Evolutionary conservation across 2,888 invertebrate species (phyloP).

Genomic region (Eurytoma adleriae): DNA sequence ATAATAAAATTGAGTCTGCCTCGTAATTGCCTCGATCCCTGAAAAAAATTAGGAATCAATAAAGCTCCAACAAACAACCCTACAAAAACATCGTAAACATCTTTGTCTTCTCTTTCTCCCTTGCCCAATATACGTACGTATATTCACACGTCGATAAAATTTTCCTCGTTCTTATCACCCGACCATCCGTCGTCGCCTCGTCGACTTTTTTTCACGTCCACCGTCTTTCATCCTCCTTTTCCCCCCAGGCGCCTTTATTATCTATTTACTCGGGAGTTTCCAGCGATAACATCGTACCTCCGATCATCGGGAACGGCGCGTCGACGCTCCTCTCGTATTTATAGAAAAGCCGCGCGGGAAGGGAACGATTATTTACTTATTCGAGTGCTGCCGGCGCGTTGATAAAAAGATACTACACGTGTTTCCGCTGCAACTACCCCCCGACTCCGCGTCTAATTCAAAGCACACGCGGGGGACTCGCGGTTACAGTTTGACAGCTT

Average conservation of each 20-base stretch:
- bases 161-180: not conserved
- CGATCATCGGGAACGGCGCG: not conserved
- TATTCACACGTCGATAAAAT: slow-evolving; percentile 4
- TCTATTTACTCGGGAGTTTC: slow-evolving; percentile 17
- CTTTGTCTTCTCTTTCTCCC: not conserved
- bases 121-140: not conserved
- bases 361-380: slow-evolving; percentile 36
- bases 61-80: not conserved
- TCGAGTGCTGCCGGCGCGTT: slow-evolving; percentile 11
- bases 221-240: not conserved
- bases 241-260: not conserved
- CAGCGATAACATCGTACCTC: not conserved
- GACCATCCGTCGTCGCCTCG: not conserved
- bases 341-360: slow-evolving; percentile 25
- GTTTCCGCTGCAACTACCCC: slow-evolving; percentile 19
- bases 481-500: not conserved
- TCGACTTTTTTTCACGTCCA: not conserved
- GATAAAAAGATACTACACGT: slow-evolving; percentile 42
- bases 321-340: slow-evolving; percentile 25
- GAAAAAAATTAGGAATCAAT: slow-evolving; percentile 20
- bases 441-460: slow-evolving; percentile 17
- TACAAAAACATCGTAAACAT: slow-evolving; percentile 5
- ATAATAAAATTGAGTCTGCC: not conserved
- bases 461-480: slow-evolving; percentile 12
- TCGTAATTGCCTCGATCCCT: slow-evolving; percentile 11